Conservation (phyloP, 2,888 invertebrate species). For the Aproaerema taeniolella region DNA sequence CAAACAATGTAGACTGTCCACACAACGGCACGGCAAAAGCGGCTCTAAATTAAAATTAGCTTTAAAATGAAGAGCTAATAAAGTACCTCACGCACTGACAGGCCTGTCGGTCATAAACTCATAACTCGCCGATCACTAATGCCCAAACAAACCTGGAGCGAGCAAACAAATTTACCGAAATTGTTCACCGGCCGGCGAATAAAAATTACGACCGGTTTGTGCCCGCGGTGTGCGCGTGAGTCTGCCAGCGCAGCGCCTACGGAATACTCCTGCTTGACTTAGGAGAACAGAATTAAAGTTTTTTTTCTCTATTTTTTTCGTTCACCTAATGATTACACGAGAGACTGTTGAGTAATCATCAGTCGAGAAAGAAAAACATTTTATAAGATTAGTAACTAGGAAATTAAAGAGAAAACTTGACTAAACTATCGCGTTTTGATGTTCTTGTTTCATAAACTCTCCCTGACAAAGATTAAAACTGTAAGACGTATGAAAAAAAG, state of each 20-base stretch:
- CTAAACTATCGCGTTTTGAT: too few species aligned
- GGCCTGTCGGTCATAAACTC: slow-evolving; percentile 33
- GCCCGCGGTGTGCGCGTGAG: slow-evolving; percentile 39
- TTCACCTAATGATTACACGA: too few species aligned
- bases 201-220: slow-evolving; percentile 58
- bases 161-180: slow-evolving; percentile 73
- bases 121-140: slow-evolving; percentile 56
- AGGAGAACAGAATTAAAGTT: too few species aligned
- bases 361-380: too few species aligned
- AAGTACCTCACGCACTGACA: slow-evolving; percentile 5
- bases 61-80: slow-evolving; percentile 4
- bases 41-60: background rate
- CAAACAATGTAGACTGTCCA: background rate
- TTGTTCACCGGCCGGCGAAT: slow-evolving; percentile 56
- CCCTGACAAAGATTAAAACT: too few species aligned
- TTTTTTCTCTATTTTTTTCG: too few species aligned
- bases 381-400: too few species aligned
- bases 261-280: slow-evolving; percentile 17
- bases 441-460: too few species aligned
- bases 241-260: slow-evolving; percentile 15
- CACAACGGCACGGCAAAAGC: too few species aligned
- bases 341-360: too few species aligned
- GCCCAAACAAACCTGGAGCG: slow-evolving; percentile 56
- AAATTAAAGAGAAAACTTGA: too few species aligned
- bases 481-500: too few species aligned